Percentiles rank a stretch among this genome's conserved stretches.
Evolutionary conservation across 2,888 invertebrate species (phyloP).

Genomic region (Drosophila meridionalis): DNA sequence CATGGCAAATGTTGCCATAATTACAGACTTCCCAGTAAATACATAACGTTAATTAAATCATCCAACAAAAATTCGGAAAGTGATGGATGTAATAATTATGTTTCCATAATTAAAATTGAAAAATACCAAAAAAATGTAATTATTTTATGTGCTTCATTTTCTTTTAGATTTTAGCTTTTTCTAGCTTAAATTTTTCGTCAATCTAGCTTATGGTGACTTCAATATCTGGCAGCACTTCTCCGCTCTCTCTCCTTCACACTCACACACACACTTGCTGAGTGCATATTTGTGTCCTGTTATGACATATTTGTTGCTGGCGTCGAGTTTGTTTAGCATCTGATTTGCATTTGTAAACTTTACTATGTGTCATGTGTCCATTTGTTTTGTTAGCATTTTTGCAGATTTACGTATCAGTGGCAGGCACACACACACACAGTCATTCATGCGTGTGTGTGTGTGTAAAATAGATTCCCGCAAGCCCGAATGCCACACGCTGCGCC

Average conservation of each 20-base stretch:
- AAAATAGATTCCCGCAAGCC: constrained; percentile 6
- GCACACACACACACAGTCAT: neutral
- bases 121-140: too few species aligned
- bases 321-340: constrained; percentile 78
- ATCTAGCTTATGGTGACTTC: too few species aligned
- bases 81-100: too few species aligned
- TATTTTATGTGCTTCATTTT: too few species aligned
- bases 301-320: constrained; percentile 78
- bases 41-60: too few species aligned
- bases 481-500: constrained; percentile 27
- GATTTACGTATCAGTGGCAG: constrained; percentile 69
- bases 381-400: constrained; percentile 63
- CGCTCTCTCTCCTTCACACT: neutral
- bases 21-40: too few species aligned
- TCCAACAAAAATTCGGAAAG: too few species aligned
- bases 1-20: too few species aligned
- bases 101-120: too few species aligned
- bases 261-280: constrained; percentile 29
- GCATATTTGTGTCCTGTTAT: constrained; percentile 68
- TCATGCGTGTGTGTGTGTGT: neutral
- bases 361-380: constrained; percentile 67
- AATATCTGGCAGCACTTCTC: too few species aligned
- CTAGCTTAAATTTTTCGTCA: too few species aligned
- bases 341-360: constrained; percentile 80
- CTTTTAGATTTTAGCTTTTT: too few species aligned